Evolutionary conservation across 2,888 invertebrate species (phyloP).

Genomic region (Tenthredo scrophulariae): DNA sequence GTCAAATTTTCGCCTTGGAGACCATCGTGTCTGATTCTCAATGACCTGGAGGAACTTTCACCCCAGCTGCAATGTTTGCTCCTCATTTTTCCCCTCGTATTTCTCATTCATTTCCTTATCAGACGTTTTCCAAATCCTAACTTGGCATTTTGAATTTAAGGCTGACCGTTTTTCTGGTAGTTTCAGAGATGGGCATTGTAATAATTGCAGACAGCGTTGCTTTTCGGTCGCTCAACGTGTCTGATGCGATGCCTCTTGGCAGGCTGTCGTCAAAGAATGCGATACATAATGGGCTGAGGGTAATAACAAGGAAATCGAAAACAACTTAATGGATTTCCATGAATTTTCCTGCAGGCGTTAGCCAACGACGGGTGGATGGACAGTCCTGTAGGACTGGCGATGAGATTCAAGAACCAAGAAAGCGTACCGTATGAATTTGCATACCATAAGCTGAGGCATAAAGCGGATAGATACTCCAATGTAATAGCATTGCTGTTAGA

Average conservation of each 20-base stretch:
- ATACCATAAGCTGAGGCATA: slow-evolving; percentile 12
- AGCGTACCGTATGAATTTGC: slow-evolving; percentile 30
- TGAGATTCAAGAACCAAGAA: slow-evolving; percentile 10
- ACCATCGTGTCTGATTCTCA: not conserved
- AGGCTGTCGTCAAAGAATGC: slow-evolving; percentile 7
- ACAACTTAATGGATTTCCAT: slow-evolving; percentile 46
- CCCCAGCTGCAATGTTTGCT: too few species aligned
- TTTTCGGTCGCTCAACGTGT: not conserved
- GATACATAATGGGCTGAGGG: not conserved
- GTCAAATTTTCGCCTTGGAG: not conserved
- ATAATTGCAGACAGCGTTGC: not conserved
- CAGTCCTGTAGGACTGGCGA: not conserved
- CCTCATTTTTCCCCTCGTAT: not conserved
- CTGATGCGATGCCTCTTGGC: not conserved
- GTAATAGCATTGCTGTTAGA: slow-evolving; percentile 37
- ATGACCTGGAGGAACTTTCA: not conserved
- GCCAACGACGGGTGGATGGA: not conserved
- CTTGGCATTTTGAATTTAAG: not conserved
- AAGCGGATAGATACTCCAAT: slow-evolving; percentile 30
- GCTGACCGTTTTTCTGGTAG: not conserved
- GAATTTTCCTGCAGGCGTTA: slow-evolving; percentile 27
- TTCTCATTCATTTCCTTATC: not conserved
- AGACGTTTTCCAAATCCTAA: not conserved
- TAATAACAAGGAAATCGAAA: not conserved
- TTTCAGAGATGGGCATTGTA: not conserved